Evolutionary conservation across 2,113 vertebrate species (phyloP).

Genomic region (Pseudorasbora parva): DNA sequence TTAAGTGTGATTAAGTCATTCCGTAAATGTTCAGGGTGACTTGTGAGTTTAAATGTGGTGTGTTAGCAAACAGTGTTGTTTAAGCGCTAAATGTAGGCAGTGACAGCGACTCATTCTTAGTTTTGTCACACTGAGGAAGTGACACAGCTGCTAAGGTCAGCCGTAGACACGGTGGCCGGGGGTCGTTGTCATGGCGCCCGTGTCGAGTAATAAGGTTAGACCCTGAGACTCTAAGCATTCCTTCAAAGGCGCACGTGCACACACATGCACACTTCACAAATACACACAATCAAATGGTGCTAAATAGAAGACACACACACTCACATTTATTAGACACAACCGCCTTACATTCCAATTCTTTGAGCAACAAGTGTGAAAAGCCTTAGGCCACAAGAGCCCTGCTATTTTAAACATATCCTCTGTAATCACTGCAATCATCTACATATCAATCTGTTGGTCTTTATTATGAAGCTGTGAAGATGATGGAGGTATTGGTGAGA

Average conservation of each 20-base stretch:
- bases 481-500: conserved; percentile 72
- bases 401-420: conserved; percentile 49
- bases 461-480: conserved; percentile 63
- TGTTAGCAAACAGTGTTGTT: conserved; percentile 34
- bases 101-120: conserved; percentile 59
- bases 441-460: conserved; percentile 74
- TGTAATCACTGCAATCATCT: conserved; percentile 75
- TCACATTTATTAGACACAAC: conserved; percentile 32
- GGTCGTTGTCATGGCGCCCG: conserved; percentile 70
- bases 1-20: too few species aligned
- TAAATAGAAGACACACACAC: neutral
- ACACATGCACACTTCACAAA: conserved; percentile 4
- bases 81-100: neutral
- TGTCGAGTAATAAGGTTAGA: conserved; percentile 62
- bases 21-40: neutral
- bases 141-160: conserved; percentile 79
- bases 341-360: neutral
- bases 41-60: conserved; percentile 6
- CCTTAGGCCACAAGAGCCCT: conserved; percentile 37
- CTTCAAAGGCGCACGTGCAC: conserved; percentile 24
- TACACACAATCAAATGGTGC: conserved; percentile 8
- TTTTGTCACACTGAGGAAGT: conserved; percentile 74
- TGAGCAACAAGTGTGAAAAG: conserved; percentile 19
- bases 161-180: conserved; percentile 65
- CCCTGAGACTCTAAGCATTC: conserved; percentile 50